phyloP scores from a whole-genome alignment of 2,888 invertebrate genomes.

The Abrostola triplasia region DNA sequence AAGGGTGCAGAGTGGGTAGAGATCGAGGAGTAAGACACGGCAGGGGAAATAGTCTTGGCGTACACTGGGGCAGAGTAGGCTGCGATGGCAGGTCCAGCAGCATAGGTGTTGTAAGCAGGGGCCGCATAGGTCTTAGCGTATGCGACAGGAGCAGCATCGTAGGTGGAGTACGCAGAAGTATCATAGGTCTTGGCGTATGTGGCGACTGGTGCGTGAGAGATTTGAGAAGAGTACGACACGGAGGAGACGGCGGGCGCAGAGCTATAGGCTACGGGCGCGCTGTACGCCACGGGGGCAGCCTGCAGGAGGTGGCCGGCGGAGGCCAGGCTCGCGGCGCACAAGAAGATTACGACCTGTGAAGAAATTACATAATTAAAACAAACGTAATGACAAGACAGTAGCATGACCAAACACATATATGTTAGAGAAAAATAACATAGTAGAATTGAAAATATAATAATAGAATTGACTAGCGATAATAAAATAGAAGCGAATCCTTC shows the following conservation, averaged over 20 bases:
- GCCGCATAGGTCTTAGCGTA: constrained; percentile 70
- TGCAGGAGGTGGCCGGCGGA: constrained; percentile 89
- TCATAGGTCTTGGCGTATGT: constrained; percentile 26
- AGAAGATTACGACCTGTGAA: constrained; percentile 85
- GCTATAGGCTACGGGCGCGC: constrained; percentile 74
- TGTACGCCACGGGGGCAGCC: constrained; percentile 73
- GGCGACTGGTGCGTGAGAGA: constrained; percentile 56
- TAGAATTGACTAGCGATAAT: neutral
- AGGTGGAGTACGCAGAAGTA: constrained; percentile 61
- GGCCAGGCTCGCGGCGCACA: constrained; percentile 88
- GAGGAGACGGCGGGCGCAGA: constrained; percentile 71
- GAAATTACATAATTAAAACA: constrained; percentile 2
- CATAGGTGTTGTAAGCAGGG: constrained; percentile 65
- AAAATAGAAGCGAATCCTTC: too few relatives aligned
- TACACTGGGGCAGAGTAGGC: constrained; percentile 67
- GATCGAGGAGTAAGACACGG: constrained; percentile 61
- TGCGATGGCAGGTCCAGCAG: constrained; percentile 72
- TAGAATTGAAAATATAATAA: too few relatives aligned
- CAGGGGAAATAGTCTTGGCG: constrained; percentile 54
- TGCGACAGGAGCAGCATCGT: constrained; percentile 75
- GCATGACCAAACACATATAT: neutral
- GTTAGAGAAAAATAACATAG: neutral
- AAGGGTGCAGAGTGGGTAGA: constrained; percentile 62
- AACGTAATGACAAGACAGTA: neutral
- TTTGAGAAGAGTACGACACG: constrained; percentile 42